phyloP scores from a whole-genome alignment of 1,140 invertebrate species.

The Diprion similis region DNA sequence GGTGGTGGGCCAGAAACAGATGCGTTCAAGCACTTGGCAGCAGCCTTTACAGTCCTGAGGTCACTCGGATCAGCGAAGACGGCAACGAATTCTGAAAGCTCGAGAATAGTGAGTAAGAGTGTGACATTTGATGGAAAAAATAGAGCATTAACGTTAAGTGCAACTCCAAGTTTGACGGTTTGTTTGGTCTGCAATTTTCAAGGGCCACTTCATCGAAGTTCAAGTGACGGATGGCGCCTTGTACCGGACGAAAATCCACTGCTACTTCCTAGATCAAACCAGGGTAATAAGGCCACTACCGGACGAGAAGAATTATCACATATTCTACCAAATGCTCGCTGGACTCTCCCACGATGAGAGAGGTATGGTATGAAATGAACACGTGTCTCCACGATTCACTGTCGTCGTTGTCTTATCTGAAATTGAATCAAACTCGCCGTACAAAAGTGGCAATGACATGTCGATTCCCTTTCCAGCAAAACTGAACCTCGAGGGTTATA shows the following conservation, averaged over 20 bases:
- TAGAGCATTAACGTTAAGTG: not conserved
- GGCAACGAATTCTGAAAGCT: constrained; percentile 89
- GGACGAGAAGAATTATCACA: constrained; percentile 95
- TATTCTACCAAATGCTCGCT: constrained; percentile 96
- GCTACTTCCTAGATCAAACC: constrained; percentile 93
- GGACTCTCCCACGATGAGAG: constrained; percentile 88
- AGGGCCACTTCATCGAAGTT: constrained; percentile 96
- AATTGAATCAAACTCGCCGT: not conserved
- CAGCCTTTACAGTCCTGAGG: constrained; percentile 91
- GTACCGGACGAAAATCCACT: constrained; percentile 95
- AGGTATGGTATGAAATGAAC: constrained; percentile 53
- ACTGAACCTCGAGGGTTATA: constrained; percentile 85
- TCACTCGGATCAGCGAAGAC: constrained; percentile 92
- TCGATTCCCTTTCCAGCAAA: constrained; percentile 61
- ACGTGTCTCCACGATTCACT: not conserved
- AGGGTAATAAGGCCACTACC: constrained; percentile 84
- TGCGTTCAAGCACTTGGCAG: constrained; percentile 94
- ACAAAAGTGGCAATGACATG: not conserved
- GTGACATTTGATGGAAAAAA: not conserved
- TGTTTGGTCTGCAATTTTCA: constrained; percentile 38
- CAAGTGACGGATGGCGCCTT: constrained; percentile 95
- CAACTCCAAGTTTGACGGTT: not conserved
- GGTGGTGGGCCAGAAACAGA: constrained; percentile 94
- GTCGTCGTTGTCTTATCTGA: not conserved
- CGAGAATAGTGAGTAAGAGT: constrained; percentile 81